Conservation (phyloP, 2,888 invertebrate species). For the Dione juno region DNA sequence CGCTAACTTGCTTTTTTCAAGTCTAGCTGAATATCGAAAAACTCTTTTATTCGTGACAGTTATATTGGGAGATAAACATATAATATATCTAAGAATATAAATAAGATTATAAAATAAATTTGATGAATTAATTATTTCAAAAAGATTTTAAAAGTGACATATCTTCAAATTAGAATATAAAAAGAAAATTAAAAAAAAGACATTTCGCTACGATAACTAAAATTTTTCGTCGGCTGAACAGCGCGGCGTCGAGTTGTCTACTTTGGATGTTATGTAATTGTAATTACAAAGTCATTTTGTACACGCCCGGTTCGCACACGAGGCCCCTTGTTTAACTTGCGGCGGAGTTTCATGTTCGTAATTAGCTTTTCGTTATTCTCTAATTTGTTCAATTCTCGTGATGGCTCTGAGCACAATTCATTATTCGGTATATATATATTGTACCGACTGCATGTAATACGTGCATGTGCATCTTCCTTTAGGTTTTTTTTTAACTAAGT, state of each 20-base stretch:
- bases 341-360: constrained; percentile 68
- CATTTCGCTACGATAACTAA: neutral
- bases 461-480: too few species aligned
- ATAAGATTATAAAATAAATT: too few species aligned
- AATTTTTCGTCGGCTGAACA: neutral
- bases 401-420: constrained; percentile 23
- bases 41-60: too few species aligned
- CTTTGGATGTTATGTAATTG: constrained; percentile 58
- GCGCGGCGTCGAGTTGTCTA: constrained; percentile 21
- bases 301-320: constrained; percentile 49
- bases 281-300: constrained; percentile 59
- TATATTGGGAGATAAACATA: too few species aligned
- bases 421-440: constrained; percentile 8
- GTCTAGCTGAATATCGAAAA: too few species aligned
- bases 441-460: neutral
- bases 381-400: constrained; percentile 62
- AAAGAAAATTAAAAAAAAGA: neutral
- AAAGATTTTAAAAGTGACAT: too few species aligned
- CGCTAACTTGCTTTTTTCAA: too few species aligned
- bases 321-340: constrained; percentile 59
- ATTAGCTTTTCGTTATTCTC: constrained; percentile 69
- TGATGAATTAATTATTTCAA: too few species aligned
- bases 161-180: too few species aligned
- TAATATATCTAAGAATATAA: too few species aligned
- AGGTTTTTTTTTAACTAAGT: too few species aligned